These are phyloP conservation scores for Pteromalus puparum DNA, from an alignment of 1,140 invertebrate genomes.

Conservation along the genomic window DNA sequence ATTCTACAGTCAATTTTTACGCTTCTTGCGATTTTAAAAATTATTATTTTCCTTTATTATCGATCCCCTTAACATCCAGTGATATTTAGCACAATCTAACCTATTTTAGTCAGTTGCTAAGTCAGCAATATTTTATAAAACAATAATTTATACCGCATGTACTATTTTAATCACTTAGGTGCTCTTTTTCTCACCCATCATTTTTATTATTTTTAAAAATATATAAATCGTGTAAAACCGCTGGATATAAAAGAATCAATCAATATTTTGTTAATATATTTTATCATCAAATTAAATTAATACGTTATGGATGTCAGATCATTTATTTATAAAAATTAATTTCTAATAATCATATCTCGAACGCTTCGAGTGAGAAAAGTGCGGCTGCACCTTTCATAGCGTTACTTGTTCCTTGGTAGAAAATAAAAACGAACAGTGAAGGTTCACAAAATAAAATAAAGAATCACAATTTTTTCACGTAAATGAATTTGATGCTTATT, in stretches of 20 bases:
- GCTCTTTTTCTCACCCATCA: neutral
- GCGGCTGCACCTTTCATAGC: neutral
- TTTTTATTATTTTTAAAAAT: neutral
- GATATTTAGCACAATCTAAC: too few species aligned
- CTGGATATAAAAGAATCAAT: neutral
- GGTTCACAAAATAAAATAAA: constrained; percentile 8
- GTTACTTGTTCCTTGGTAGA: neutral
- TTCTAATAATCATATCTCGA: neutral
- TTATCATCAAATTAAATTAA: neutral
- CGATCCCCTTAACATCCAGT: neutral
- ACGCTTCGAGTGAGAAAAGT: neutral
- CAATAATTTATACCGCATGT: neutral
- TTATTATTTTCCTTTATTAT: neutral
- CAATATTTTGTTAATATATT: neutral
- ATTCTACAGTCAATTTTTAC: neutral
- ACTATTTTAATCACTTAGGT: neutral
- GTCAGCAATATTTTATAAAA: too few species aligned
- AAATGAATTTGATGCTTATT: neutral
- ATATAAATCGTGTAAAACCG: neutral
- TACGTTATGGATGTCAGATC: neutral
- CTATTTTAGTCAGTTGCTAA: too few species aligned
- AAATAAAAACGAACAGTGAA: neutral
- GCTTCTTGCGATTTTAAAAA: neutral
- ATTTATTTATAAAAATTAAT: neutral
- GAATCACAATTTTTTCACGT: constrained; percentile 16